Evolutionary conservation across 2,113 vertebrate species (phyloP).

Genomic region (Dermatemys mawii): DNA sequence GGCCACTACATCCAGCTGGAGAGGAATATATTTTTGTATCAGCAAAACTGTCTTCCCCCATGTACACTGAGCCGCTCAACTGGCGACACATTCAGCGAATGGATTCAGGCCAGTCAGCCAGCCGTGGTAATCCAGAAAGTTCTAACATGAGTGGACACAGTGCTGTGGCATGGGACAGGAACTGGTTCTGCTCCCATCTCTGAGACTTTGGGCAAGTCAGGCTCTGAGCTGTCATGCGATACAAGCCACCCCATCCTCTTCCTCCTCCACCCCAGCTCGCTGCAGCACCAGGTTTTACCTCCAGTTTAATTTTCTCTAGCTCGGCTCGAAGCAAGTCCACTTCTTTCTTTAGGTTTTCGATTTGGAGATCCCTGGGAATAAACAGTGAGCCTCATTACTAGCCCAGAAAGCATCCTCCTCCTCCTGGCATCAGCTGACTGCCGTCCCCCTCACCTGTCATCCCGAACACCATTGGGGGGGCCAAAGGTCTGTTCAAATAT

Average conservation of each 20-base stretch:
- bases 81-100: background rate
- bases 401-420: accelerated
- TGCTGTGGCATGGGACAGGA: background rate
- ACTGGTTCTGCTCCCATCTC: background rate
- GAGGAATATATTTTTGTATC: background rate
- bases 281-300: constrained; percentile 74
- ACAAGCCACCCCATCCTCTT: accelerated
- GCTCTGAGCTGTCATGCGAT: background rate
- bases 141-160: too few relatives aligned
- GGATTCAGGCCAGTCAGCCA: background rate
- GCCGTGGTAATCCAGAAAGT: background rate
- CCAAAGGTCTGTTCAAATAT: constrained; percentile 94
- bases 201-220: background rate
- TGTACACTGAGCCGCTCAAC: background rate
- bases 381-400: background rate
- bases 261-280: background rate
- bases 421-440: accelerated
- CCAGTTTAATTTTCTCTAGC: constrained; percentile 91
- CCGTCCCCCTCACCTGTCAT: constrained; percentile 84
- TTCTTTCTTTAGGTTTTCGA: constrained; percentile 88
- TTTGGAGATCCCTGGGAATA: constrained; percentile 88
- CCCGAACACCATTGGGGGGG: constrained; percentile 86
- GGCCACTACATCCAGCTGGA: background rate
- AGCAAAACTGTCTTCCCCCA: background rate
- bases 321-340: constrained; percentile 86